Evolutionary conservation across 2,113 vertebrate species (phyloP), one percentile per base, ranked within the genome.

Genomic region (Tenebrosternarchus preto): DNA sequence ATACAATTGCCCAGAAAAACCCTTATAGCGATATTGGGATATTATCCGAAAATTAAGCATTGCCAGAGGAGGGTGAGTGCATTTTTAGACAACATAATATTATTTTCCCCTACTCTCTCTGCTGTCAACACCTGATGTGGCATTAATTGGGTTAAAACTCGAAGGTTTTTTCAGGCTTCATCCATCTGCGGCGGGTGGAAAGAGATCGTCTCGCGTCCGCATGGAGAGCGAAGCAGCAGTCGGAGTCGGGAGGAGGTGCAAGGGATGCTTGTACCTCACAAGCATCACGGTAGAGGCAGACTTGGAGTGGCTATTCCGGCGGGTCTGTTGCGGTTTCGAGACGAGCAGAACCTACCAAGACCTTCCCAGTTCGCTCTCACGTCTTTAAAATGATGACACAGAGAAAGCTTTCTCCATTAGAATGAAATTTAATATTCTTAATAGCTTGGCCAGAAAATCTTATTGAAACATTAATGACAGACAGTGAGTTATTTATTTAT

Each of bases 41-140:
- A 91, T 92, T 92, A 89, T 86, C 83, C 89, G 90, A 93, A 93
- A 93, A 94, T 93, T 91, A 91, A 93, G 92, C 89, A 93, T 92
- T 90, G 88, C 88, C 87, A 88, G 89, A 90, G 90, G 87, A 83
- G 86, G 90, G 43, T 80, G 86, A 87, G 87, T 85, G 86, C 86
- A 85, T 92, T 92, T n/a, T 92, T 87, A 89, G 88, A 86, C 85
- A 87, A 84, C 78, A 83, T 89, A 91, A 90, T 90, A 89, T 90
- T n/a, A n/a, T 84, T 83, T 82, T 73, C 71, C 9, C 22, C 68
- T 56, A 5, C 86, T 70, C 66, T 80, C 29, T 59, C 78, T 79
- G 64, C 86, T 88, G 88, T 92, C 90, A 89, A 91, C 92, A 92
- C 89, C 90, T 91, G 90, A 92, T 89, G 91, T 88, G 71, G 82